Evolutionary conservation across 1,140 invertebrate species (phyloP), one percentile per base, ranked within the genome.

Genomic region (Bursaphelenchus mucronatus): DNA sequence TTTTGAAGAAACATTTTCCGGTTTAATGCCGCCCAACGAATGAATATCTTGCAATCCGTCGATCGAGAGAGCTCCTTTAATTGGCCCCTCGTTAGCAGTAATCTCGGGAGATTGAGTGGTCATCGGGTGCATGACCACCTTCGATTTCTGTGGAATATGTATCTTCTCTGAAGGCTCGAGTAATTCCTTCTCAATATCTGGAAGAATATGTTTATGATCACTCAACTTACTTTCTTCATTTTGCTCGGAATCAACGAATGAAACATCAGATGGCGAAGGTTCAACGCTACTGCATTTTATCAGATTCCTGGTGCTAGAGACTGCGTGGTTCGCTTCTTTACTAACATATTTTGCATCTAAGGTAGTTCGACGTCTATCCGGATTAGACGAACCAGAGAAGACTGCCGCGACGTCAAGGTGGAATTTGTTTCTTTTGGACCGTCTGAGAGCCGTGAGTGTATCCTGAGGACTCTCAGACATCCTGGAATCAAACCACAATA

Each of bases 371-470:
- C 47, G 47, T n/a, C 54, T 13, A 15, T n/a, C 19, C n/a, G n/a
- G n/a, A n/a, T n/a, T 55, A n/a, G 54, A n/a, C 54, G 54, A n/a
- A n/a, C 39, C 54, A 1, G 11, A 17, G 11, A 59, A 50, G 15
- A 59, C 15, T 4, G 43, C 44, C 11, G 45, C 57, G 40, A 59
- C 40, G 40, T 59, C 57, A 39, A 59, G 40, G 30, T 59, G 57
- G 40, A 59, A 59, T 59, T 59, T 59, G 57, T n/a, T 41, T 13
- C 57, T 39, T 39, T 59, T 59, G 19, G 57, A 59, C 10, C 57
- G 57, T 11, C 57, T 39, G 10, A 59, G 30, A 50, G 13, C 57
- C 57, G 13, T 11, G 13, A 11, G 19, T 30, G 57, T 39, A 44
- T 59, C 21, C 1, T 54, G 13, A 19, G 41, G 40, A n/a, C 11